These are phyloP conservation scores for Clavelina lepadiformis DNA, from an alignment of 23 tunicate species.

Conservation along the genomic window DNA sequence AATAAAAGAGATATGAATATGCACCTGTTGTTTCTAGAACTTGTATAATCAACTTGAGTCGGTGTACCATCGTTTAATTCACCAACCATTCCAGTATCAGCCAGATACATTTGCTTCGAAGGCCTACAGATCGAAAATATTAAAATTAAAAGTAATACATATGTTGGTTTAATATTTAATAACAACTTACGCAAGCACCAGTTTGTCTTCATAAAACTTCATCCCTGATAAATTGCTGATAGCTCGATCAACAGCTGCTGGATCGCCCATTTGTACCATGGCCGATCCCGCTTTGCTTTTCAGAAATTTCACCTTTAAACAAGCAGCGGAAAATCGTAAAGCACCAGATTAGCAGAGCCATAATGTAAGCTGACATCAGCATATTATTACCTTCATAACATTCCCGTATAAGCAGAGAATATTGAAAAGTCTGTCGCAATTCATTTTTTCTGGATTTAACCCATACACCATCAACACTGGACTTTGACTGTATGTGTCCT, in stretches of 20 bases:
- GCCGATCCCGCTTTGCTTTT: slow-evolving; percentile 93
- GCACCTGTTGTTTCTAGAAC: slow-evolving; percentile 86
- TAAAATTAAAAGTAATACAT: background rate
- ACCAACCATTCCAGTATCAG: slow-evolving; percentile 61
- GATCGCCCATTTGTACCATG: slow-evolving; percentile 97
- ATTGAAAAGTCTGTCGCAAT: slow-evolving; percentile 81
- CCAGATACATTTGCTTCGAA: slow-evolving; percentile 87
- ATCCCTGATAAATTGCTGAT: slow-evolving; percentile 67
- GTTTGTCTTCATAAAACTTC: slow-evolving; percentile 75
- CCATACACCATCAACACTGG: slow-evolving; percentile 97
- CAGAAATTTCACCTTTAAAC: slow-evolving; percentile 71
- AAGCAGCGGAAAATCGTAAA: background rate
- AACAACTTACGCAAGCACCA: slow-evolving; percentile 69
- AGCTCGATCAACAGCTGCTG: slow-evolving; percentile 78
- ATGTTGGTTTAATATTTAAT: background rate
- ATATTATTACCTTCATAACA: slow-evolving; percentile 63
- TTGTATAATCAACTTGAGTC: slow-evolving; percentile 54
- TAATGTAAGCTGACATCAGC: background rate
- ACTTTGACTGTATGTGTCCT: slow-evolving; percentile 28
- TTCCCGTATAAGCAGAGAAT: slow-evolving; percentile 95
- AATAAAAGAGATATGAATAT: background rate
- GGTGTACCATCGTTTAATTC: slow-evolving; percentile 81
- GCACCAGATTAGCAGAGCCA: background rate
- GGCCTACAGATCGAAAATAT: slow-evolving; percentile 33
- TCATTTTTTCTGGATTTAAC: slow-evolving; percentile 79